These are phyloP conservation scores for Sciurus carolinensis DNA, from an alignment of 2,797 vertebrate species.

Conservation along the genomic window DNA sequence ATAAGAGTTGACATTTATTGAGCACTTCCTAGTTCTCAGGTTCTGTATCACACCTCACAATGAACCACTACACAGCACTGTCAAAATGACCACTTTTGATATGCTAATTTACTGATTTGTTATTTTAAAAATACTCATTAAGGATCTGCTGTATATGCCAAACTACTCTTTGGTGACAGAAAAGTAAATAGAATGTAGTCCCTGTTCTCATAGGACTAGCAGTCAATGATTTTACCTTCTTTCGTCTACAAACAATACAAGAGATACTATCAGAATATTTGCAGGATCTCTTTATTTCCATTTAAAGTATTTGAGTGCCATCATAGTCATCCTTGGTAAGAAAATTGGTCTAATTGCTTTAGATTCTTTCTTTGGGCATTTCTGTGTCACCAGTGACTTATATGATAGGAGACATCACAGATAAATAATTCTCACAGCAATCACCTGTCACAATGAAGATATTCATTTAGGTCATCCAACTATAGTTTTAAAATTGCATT, in stretches of 20 bases:
- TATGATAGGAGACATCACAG: background rate
- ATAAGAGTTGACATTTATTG: background rate
- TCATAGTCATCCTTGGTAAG: background rate
- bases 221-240: background rate
- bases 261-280: background rate
- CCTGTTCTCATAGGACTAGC: background rate
- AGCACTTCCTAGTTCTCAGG: background rate
- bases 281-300: background rate
- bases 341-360: background rate
- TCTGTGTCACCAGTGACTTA: background rate
- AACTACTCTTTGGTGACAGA: background rate
- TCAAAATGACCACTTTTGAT: background rate
- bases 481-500: background rate
- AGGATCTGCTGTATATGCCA: background rate
- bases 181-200: background rate
- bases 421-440: background rate
- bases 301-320: background rate
- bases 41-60: background rate
- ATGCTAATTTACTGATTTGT: background rate
- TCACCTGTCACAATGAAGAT: background rate
- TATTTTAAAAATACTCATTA: background rate
- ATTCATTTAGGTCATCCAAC: background rate
- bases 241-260: background rate
- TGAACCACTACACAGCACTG: background rate
- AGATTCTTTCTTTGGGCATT: background rate